Conservation (phyloP, 2,888 invertebrate genomes). For the Corythucha ciliata region DNA sequence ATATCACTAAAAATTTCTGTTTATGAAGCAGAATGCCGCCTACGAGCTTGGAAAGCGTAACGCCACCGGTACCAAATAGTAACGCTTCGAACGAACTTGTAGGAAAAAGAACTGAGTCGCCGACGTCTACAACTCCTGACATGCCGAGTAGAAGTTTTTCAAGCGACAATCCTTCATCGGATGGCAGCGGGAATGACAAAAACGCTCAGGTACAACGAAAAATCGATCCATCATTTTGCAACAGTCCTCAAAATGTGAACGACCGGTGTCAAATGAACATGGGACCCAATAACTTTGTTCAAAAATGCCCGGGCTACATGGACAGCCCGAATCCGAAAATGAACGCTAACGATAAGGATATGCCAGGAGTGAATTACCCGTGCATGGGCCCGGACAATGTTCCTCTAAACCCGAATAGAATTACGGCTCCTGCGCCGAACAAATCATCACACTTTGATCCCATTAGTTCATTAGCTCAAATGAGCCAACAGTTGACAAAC, state of each 20-base stretch:
- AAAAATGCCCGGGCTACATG: slow-evolving; percentile 31
- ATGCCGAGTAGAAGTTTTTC: slow-evolving; percentile 22
- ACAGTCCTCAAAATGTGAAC: slow-evolving; percentile 32
- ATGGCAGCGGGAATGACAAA: too few species aligned
- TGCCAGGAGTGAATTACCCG: slow-evolving; percentile 28
- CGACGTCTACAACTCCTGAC: slow-evolving; percentile 45
- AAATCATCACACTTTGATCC: slow-evolving; percentile 71
- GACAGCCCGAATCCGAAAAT: slow-evolving; percentile 29
- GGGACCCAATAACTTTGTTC: slow-evolving; percentile 27
- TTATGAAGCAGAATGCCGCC: slow-evolving; percentile 38
- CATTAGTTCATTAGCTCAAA: slow-evolving; percentile 85
- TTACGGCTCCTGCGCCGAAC: slow-evolving; percentile 41
- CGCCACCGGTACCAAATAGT: slow-evolving; percentile 35
- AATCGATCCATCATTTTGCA: slow-evolving; percentile 28
- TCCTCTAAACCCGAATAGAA: slow-evolving; percentile 39
- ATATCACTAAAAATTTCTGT: slow-evolving; percentile 1
- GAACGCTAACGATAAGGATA: slow-evolving; percentile 27
- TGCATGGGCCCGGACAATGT: slow-evolving; percentile 40
- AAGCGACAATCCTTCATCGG: slow-evolving; percentile 22
- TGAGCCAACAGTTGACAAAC: slow-evolving; percentile 85
- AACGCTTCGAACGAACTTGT: slow-evolving; percentile 33
- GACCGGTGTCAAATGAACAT: slow-evolving; percentile 34
- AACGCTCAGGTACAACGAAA: too few species aligned
- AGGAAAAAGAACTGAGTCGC: slow-evolving; percentile 42
- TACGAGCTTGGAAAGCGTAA: slow-evolving; percentile 37